Percentiles rank a stretch among this genome's conserved stretches.
phyloP scores from a whole-genome alignment of 2,113 vertebrate genomes.

The Octodon degus region DNA sequence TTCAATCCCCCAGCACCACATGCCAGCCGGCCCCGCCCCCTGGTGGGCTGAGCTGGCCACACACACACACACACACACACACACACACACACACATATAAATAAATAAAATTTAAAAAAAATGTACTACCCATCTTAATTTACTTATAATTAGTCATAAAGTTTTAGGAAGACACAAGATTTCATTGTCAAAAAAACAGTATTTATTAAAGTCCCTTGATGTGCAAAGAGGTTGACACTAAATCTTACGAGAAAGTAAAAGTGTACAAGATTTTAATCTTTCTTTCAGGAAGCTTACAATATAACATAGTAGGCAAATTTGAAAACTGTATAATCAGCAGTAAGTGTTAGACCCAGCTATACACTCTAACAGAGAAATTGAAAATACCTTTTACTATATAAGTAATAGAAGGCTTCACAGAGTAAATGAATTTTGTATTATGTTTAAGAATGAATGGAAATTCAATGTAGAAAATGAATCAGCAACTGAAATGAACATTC shows the following conservation, averaged over 20 bases:
- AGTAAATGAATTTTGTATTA: neutral
- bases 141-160: constrained; percentile 56
- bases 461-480: neutral
- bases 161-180: constrained; percentile 7
- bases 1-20: no score
- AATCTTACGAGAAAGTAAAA: neutral
- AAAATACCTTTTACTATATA: neutral
- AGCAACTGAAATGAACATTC: neutral
- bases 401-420: neutral
- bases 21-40: no score
- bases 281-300: neutral
- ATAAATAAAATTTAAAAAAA: no score
- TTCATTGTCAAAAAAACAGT: constrained; percentile 28
- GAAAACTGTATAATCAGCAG: neutral
- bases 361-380: neutral
- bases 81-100: no score
- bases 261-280: neutral
- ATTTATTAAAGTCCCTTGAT: neutral
- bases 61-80: no score
- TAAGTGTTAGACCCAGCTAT: accelerated
- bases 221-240: neutral
- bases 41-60: no score
- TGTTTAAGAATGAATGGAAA: neutral
- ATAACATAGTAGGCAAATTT: neutral
- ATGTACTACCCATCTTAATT: constrained; percentile 5